A percentile compares a stretch with the other conserved stretches of the same genome.
These are phyloP conservation scores for Pseudopodoces humilis DNA, from an alignment of 2,113 vertebrate species.

Conservation along the genomic window DNA sequence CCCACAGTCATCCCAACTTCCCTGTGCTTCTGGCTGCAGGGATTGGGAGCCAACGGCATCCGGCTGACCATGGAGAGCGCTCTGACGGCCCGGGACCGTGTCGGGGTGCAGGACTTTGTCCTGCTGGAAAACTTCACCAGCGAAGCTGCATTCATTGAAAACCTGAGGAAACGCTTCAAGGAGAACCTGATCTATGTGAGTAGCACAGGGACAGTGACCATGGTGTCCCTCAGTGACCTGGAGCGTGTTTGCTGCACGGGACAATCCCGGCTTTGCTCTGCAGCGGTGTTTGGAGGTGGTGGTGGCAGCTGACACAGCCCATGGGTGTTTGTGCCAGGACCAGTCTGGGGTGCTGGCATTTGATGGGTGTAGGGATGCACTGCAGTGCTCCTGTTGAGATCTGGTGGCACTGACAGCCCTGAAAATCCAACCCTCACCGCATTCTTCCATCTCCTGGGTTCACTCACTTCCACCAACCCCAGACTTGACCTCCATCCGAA, in stretches of 20 bases:
- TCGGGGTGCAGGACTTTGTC: slow-evolving; percentile 97
- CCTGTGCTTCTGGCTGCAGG: slow-evolving; percentile 68
- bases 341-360: fast-evolving
- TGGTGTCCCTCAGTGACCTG: not conserved
- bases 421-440: not conserved
- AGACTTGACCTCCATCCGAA: not conserved
- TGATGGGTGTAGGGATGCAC: fast-evolving
- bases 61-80: slow-evolving; percentile 96
- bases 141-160: slow-evolving; percentile 94
- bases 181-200: slow-evolving; percentile 98
- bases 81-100: slow-evolving; percentile 94
- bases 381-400: not conserved
- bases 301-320: not conserved
- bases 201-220: not conserved
- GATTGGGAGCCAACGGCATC: slow-evolving; percentile 86
- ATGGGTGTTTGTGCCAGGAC: not conserved
- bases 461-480: not conserved
- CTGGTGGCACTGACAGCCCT: not conserved
- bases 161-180: slow-evolving; percentile 93
- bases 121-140: slow-evolving; percentile 97
- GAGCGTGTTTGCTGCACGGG: not conserved
- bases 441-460: fast-evolving
- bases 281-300: not conserved
- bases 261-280: fast-evolving
- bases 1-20: not conserved